A percentile compares a stretch with the other conserved stretches of the same genome.
Evolutionary conservation across 2,888 invertebrate genomes (phyloP).

Genomic region (Nemotelus pantherinus): DNA sequence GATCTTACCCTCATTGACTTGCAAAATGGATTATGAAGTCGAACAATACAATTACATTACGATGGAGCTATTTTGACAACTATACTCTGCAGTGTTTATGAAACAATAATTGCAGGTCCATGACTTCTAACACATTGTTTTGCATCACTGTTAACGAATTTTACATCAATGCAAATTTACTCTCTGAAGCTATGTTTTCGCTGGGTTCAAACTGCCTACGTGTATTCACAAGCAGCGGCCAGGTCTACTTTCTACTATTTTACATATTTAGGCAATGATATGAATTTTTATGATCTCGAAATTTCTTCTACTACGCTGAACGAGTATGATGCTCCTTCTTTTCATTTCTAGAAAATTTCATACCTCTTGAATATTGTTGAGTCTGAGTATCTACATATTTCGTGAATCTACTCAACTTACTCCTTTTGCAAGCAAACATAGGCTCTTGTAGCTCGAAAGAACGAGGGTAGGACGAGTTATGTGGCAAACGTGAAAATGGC

Average conservation of each 20-base stretch:
- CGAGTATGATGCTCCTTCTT: too few species aligned
- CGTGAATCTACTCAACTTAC: too few species aligned
- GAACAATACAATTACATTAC: too few species aligned
- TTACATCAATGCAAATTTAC: neutral
- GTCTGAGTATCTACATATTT: too few species aligned
- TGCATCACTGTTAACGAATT: neutral
- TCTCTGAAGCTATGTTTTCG: neutral
- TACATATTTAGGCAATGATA: slow-evolving; percentile 35
- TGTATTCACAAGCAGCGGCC: neutral
- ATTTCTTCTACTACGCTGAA: neutral
- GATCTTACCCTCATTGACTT: too few species aligned
- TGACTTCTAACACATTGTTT: too few species aligned
- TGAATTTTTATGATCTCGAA: slow-evolving; percentile 32
- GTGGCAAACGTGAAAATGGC: neutral
- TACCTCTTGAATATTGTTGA: too few species aligned
- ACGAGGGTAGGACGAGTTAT: neutral
- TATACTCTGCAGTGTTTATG: too few species aligned
- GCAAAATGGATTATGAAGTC: too few species aligned
- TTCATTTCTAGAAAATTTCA: too few species aligned
- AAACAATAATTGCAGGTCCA: too few species aligned
- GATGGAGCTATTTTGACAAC: too few species aligned
- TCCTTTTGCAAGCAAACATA: neutral
- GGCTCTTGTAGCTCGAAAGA: neutral
- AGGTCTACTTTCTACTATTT: neutral
- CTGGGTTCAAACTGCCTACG: neutral